Base-by-base conservation (phyloP, 1,140 invertebrate species). In the Pectinophora gossypiella region DNA sequence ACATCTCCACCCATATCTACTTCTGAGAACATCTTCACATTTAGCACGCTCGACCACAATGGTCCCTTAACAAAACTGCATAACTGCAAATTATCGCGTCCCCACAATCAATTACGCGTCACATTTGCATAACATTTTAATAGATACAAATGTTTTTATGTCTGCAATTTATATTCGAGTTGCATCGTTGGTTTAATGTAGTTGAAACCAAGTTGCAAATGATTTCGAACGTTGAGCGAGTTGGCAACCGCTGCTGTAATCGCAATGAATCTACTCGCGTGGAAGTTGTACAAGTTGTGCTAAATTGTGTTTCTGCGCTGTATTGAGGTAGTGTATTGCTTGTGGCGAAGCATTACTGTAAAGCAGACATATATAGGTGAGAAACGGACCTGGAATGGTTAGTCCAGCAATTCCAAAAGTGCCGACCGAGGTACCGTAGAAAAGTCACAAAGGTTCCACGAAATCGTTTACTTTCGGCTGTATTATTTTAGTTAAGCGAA, bases 131-230 rank as follows among this genome's bases (percentile, higher is more conserved):
- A 21, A 1, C 22, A 22, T 32, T 44, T 49, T 52, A 57, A 57
- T 43, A 9, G 10, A 23, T 42, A 45, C 32, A 54, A 54, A 54
- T 59, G 32, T 40, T 19, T 49, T 9, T 7, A n/a, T n/a, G 7
- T 32, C 35, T 23, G 27, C 27, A 19, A 51, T 55, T 55, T 56
- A 45, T 54, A 62, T 54, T 50, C 58, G 40, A 56, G 56, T 36
- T 53, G 46, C 23, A 51, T 54, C 50, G 21, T 52, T n/a, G 56
- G 67, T 54, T 35, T 44, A 72, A 72, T 73, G 66, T 70, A 76
- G 64, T 72, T 48, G 63, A 64, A 70, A 68, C 64, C 64, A 73
- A 67, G 74, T 73, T 75, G 64, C 63, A 75, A 81, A 78, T 81
- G 68, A 68, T 72, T n/a, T 75, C 57, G 63, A 58, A n/a, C n/a